Conservation (phyloP, 2,797 vertebrate genomes). For the Cuniculus paca region DNA sequence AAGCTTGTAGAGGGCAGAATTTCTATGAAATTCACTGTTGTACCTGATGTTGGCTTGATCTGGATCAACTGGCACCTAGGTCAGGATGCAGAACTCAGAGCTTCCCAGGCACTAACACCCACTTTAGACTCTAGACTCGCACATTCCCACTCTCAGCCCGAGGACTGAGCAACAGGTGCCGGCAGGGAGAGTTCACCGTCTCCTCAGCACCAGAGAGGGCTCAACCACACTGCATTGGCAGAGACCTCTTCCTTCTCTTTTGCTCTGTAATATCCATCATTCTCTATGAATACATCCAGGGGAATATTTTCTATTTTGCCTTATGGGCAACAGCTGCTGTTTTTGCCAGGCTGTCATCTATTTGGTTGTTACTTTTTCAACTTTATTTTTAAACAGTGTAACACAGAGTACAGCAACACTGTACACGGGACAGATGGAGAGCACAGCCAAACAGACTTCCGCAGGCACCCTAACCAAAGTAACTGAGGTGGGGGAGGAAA, state of each 20-base stretch:
- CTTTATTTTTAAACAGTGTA: constrained; percentile 83
- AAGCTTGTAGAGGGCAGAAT: constrained; percentile 8
- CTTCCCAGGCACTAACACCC: not conserved
- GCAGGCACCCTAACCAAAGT: constrained; percentile 70
- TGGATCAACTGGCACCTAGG: not conserved
- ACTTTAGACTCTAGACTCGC: not conserved
- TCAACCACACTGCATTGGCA: not conserved
- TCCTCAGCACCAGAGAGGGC: not conserved
- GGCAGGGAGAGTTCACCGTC: not conserved
- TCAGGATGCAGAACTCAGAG: not conserved
- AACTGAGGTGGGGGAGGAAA: constrained; percentile 44
- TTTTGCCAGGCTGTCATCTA: constrained; percentile 61
- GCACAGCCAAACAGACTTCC: constrained; percentile 71
- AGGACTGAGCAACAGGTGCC: not conserved
- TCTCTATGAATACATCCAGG: constrained; percentile 70
- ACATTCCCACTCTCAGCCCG: accelerated
- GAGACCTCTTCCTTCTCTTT: not conserved
- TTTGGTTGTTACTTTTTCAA: constrained; percentile 77
- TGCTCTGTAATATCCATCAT: not conserved
- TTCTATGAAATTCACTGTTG: not conserved
- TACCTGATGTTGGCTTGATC: not conserved
- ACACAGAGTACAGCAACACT: constrained; percentile 71
- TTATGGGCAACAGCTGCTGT: constrained; percentile 78
- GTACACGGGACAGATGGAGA: constrained; percentile 69
- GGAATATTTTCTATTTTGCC: constrained; percentile 77